phyloP scores from a whole-genome alignment of 2,797 vertebrate species.

The Sebastes itinus region DNA sequence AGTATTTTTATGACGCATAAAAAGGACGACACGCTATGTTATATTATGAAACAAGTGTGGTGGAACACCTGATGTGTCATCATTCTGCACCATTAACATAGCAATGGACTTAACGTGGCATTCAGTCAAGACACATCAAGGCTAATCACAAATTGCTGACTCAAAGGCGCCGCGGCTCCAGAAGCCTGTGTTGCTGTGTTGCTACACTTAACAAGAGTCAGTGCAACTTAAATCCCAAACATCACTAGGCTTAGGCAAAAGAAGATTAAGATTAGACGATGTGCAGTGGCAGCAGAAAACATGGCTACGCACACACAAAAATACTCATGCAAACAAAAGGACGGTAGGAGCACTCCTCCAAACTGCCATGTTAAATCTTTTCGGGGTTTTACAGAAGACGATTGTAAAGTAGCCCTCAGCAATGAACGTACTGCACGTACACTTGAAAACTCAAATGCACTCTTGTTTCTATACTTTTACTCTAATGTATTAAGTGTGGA shows the following conservation, averaged over 20 bases:
- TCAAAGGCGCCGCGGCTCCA: neutral
- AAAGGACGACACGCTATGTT: neutral
- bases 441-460: neutral
- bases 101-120: neutral
- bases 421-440: neutral
- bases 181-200: conserved; percentile 10
- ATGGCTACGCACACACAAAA: neutral
- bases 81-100: neutral
- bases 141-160: conserved; percentile 15
- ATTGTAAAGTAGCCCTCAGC: conserved; percentile 3
- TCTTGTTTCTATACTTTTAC: neutral
- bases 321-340: conserved; percentile 5
- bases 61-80: neutral
- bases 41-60: neutral
- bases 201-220: conserved; percentile 6
- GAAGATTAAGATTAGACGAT: conserved; percentile 25
- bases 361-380: conserved; percentile 4
- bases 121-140: neutral
- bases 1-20: neutral
- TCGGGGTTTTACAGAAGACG: conserved; percentile 15
- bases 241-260: conserved; percentile 21
- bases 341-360: neutral
- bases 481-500: neutral
- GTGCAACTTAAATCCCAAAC: conserved; percentile 13
- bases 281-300: conserved; percentile 29